Percentiles rank a stretch among this genome's conserved stretches.
These are phyloP conservation scores for Lacanobia wlatinum DNA, from an alignment of 2,888 invertebrate species.

Conservation along the genomic window DNA sequence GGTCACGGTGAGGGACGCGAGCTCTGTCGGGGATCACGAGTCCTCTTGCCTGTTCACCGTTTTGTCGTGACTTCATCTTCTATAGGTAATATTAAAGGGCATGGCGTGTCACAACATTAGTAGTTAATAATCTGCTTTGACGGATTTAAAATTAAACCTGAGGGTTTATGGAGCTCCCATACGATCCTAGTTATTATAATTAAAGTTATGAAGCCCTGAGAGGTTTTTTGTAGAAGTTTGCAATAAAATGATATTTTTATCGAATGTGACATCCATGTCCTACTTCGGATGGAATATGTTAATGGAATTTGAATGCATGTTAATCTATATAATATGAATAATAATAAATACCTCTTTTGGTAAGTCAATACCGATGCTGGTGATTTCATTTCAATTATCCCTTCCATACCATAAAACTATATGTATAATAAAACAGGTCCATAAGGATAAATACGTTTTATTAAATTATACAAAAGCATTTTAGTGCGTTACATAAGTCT, in stretches of 20 bases:
- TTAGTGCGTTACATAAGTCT: not conserved
- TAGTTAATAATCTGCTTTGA: constrained; percentile 41
- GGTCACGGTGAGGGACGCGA: constrained; percentile 59
- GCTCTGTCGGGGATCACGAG: constrained; percentile 54
- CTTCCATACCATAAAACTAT: not conserved
- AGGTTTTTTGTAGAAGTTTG: constrained; percentile 44
- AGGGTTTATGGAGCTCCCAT: constrained; percentile 30
- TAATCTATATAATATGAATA: constrained; percentile 87
- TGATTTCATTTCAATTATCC: constrained; percentile 67
- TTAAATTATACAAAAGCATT: constrained; percentile 10
- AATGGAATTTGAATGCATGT: constrained; percentile 91
- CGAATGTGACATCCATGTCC: constrained; percentile 81
- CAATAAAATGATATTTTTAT: constrained; percentile 55
- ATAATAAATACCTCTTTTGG: constrained; percentile 90
- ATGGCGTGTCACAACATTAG: constrained; percentile 76
- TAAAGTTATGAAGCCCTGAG: constrained; percentile 48
- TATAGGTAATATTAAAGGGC: constrained; percentile 73
- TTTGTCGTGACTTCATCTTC: constrained; percentile 77
- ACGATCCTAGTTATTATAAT: constrained; percentile 34
- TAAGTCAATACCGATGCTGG: constrained; percentile 81
- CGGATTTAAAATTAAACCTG: constrained; percentile 28
- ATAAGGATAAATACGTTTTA: constrained; percentile 23
- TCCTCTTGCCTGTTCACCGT: constrained; percentile 57
- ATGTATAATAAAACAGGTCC: constrained; percentile 14
- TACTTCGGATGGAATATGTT: constrained; percentile 84